Evolutionary conservation across 1,140 invertebrate genomes (phyloP), one percentile per base, ranked within the genome.

Genomic region (Drosophila pandora): DNA sequence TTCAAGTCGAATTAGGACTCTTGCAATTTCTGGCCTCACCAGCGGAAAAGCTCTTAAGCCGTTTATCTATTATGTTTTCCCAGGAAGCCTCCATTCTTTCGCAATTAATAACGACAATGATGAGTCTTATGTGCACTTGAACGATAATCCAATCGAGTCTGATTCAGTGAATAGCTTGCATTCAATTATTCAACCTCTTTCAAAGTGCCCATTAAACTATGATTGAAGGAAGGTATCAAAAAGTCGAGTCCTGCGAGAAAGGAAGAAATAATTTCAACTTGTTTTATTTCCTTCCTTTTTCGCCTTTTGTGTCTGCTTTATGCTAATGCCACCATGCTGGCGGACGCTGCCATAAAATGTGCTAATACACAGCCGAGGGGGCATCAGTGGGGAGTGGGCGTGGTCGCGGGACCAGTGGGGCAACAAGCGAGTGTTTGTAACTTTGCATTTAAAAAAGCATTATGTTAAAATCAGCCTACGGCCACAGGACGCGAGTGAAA

Each of bases 391-490:
- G 12, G 23, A 22, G 28, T n/a, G 23, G 64, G 48, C 48, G 30
- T 23, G 49, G 62, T 47, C 30, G 17, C 34, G 34, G 64, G 62
- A 55, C 47, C 41, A 49, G 62, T 30, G 62, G 65, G 65, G 63
- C 65, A 69, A 69, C 65, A 69, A 69, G 71, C 54, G 71, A 74
- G 70, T 85, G 84, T 88, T 88, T 88, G 83, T 88, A 88, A 89
- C 83, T 88, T 88, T 88, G 83, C 83, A 88, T 88, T 88, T 88
- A 88, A 88, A 88, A 88, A 88, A 79, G 84, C 83, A 88, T 88
- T 88, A 88, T 88, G 83, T 83, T 88, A 88, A 88, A 88, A 88
- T 88, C 79, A 76, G 83, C 83, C 83, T 83, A 83, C 67, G 84
- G 83, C 73, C 79, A 83, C 43, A 47, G 50, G 54, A 39, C 17